These are phyloP conservation scores for Pterocles gutturalis DNA, from an alignment of 2,113 vertebrate genomes.

Conservation along the genomic window DNA sequence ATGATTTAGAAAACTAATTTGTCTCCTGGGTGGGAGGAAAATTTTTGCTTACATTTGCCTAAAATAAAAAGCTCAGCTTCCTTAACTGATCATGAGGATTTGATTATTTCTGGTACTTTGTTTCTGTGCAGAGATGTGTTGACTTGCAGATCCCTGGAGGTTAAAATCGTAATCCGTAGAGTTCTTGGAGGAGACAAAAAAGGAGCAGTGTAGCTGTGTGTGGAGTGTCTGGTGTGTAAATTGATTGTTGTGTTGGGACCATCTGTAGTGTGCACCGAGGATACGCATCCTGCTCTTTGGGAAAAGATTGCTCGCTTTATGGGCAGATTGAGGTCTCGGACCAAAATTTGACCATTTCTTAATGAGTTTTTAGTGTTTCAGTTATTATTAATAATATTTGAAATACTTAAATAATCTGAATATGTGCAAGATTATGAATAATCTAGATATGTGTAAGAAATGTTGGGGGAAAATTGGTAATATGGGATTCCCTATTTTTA, in stretches of 20 bases:
- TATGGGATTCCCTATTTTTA: background rate
- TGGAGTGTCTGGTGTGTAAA: background rate
- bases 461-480: rapidly evolving
- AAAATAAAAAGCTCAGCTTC: background rate
- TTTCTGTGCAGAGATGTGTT: background rate
- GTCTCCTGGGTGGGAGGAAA: background rate
- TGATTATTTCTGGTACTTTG: background rate
- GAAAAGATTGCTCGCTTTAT: background rate
- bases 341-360: background rate
- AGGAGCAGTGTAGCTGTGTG: background rate
- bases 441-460: background rate
- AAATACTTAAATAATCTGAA: background rate
- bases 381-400: background rate
- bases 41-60: background rate
- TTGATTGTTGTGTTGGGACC: background rate
- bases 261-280: background rate
- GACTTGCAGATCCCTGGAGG: background rate
- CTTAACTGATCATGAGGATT: background rate
- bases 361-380: background rate
- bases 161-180: background rate
- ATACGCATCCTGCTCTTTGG: rapidly evolving
- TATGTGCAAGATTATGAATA: background rate
- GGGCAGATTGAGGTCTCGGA: background rate
- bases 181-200: background rate
- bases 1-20: background rate